Conservation (phyloP, 2,888 invertebrate genomes). For the Argyresthia goedartella region DNA sequence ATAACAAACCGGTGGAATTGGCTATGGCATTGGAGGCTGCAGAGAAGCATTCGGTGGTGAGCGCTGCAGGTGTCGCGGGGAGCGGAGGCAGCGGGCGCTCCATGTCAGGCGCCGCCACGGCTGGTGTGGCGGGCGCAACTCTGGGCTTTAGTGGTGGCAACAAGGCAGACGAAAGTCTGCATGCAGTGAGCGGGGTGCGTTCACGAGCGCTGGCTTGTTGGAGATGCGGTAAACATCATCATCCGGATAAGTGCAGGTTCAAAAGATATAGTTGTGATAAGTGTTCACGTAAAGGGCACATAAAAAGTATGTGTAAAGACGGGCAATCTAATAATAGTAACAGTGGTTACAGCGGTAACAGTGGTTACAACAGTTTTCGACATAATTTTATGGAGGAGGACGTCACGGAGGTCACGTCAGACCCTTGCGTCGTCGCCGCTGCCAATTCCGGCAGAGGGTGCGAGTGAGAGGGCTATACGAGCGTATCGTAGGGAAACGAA, state of each 20-base stretch:
- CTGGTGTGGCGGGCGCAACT: not conserved
- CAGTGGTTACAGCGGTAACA: not conserved
- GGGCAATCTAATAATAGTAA: not conserved
- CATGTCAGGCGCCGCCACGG: not conserved
- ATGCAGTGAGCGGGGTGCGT: not conserved
- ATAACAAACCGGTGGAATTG: not conserved
- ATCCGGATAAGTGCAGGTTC: not conserved
- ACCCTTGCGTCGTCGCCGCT: no score
- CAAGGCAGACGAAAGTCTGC: not conserved
- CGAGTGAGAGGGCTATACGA: no score
- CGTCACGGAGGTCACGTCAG: no score
- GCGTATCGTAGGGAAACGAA: no score
- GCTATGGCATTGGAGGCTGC: not conserved
- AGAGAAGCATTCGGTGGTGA: not conserved
- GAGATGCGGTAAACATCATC: not conserved
- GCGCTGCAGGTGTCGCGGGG: not conserved
- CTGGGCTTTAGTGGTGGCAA: not conserved
- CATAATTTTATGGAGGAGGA: not conserved
- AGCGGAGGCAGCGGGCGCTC: not conserved
- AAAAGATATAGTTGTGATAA: not conserved
- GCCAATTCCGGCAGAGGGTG: no score
- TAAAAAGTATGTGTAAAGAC: not conserved
- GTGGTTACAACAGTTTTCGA: not conserved
- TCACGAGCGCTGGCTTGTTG: not conserved
- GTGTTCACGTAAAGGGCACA: not conserved